Base-by-base conservation (phyloP, 2,113 vertebrate species). In the Cygnus atratus region DNA sequence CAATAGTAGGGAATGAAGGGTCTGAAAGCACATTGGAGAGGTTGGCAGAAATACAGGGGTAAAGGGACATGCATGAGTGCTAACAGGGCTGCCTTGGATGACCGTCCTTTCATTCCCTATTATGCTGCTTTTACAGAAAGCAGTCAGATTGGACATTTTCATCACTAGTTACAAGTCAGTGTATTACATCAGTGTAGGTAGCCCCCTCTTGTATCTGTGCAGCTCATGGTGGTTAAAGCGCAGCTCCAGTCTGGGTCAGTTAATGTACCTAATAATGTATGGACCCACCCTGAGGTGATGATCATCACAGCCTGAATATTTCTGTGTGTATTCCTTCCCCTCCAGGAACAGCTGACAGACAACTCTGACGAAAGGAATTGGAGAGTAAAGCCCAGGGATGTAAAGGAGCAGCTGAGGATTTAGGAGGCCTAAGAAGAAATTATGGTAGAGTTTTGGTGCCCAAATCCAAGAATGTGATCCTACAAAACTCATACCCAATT, bases 301-400 rank as follows among this genome's bases (percentile, higher is more conserved):
- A 18, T 19, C 91, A 59, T 54, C 44, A 44, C 18, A 66, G 24
- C 18, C 35, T 85, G 50, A 19, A 68, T 77, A 9, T 44, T 79
- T 79, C 73, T 73, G 12, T 58, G 67, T 28, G 62, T 6, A 11
- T 83, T 90, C 29, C 50, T 3, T 39, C 9, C 4, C 31, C 29
- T 61, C 18, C 0, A 1, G 24, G 31, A 61, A 68, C 46, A 87
- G 31, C 44, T 1, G 2, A 26, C 29, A 65, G 62, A 59, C 22
- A 4, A 6, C 7, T 57, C 4, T 39, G n/a, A 11, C 0, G 0
- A 10, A 13, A 11, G 61, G 4, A 21, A 16, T 0, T 82, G 41
- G 55, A 77, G 28, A 39, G 44, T 28, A 33, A 88, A 41, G 7
- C 26, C 29, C 26, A n/a, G 63, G 73, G 5, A 13, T 31, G 39